phyloP scores from a whole-genome alignment of 2,113 vertebrate genomes.

The Zosterops pallidus region DNA sequence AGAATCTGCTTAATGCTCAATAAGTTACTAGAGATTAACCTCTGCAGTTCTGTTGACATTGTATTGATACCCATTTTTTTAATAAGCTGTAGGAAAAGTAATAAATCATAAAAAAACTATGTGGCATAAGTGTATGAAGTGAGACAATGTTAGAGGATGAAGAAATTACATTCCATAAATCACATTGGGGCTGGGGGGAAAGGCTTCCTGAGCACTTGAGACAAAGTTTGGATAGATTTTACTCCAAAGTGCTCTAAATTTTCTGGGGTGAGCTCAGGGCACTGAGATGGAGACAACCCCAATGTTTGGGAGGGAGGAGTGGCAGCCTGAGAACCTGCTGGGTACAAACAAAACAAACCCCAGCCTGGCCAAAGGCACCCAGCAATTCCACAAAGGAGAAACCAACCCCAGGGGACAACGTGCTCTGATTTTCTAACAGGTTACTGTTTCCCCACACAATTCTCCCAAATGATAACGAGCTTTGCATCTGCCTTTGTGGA shows the following conservation, averaged over 20 bases:
- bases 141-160: neutral
- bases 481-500: neutral
- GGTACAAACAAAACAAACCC: neutral
- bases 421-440: neutral
- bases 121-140: conserved; percentile 1
- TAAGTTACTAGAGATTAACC: neutral
- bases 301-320: neutral
- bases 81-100: neutral
- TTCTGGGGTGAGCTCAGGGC: neutral
- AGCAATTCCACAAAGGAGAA: neutral
- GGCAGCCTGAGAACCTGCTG: neutral
- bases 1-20: neutral
- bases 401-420: neutral
- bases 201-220: neutral
- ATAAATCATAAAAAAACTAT: neutral
- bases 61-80: neutral
- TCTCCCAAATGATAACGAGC: neutral
- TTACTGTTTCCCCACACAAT: neutral
- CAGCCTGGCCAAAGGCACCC: neutral
- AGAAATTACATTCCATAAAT: neutral
- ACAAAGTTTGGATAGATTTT: neutral
- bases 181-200: neutral
- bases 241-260: neutral
- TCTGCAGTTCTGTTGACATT: neutral
- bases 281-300: neutral